phyloP scores from a whole-genome alignment of 2,888 invertebrate species.

The Globia sparganii region DNA sequence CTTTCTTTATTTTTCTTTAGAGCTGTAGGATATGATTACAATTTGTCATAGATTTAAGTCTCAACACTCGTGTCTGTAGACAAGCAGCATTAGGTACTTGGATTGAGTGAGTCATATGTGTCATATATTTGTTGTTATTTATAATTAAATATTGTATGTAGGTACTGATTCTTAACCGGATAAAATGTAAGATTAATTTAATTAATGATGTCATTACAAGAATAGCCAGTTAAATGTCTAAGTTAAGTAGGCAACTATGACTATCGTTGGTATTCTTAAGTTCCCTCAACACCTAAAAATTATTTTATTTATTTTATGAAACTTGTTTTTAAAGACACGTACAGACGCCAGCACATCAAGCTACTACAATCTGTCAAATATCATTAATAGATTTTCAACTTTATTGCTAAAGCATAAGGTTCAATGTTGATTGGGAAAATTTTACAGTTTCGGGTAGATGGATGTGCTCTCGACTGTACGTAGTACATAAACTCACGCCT shows the following conservation, averaged over 20 bases:
- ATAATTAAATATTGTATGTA: slow-evolving; percentile 15
- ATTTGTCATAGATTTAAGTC: background rate
- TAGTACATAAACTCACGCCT: background rate
- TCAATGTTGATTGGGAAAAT: too few relatives aligned
- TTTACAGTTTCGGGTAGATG: too few relatives aligned
- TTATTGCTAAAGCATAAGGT: too few relatives aligned
- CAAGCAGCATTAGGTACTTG: background rate
- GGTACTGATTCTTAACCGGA: slow-evolving; percentile 30
- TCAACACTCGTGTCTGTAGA: slow-evolving; percentile 6
- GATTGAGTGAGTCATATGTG: slow-evolving; percentile 23
- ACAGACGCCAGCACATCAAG: too few relatives aligned
- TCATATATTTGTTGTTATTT: slow-evolving; percentile 9
- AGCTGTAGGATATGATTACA: background rate
- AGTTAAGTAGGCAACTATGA: background rate
- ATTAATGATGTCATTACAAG: background rate
- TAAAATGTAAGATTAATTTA: slow-evolving; percentile 11
- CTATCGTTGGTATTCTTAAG: background rate
- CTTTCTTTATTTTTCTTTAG: background rate
- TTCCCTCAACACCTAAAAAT: background rate
- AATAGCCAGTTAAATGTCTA: background rate
- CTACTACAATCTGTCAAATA: too few relatives aligned
- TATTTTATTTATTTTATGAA: background rate
- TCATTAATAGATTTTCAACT: too few relatives aligned
- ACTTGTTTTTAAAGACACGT: background rate
- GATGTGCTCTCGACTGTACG: background rate